Base-by-base conservation (phyloP, 2,888 invertebrate genomes). In the Nasonia oneida region DNA sequence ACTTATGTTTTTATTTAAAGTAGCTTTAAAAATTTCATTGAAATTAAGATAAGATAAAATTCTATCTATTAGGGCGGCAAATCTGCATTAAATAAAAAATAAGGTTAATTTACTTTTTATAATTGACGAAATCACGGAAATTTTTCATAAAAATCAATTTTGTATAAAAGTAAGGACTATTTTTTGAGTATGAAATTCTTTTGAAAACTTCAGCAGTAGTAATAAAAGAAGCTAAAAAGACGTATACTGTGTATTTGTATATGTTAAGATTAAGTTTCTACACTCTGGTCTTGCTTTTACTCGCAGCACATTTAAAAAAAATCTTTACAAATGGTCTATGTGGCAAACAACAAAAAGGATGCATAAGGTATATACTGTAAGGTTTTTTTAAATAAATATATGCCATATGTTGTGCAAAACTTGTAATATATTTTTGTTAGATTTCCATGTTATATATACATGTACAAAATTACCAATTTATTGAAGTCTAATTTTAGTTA, bases 1-100 rank as follows among this genome's bases (percentile, higher is more conserved):
- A 37, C 29, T 57, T 4, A 39, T 77, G n/a, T 39, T 74, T 74
- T 74, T 70, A 70, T n/a, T 70, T 74, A 33, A 42, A 42, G n/a
- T 33, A 67, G 23, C 33, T 14, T 14, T 29, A 67, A 67, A 67
- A 14, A 29, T 67, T 67, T 67, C 6, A 12, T 33, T 67, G 33
- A 67, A 67, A 12, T 8, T 67, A 33, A 67, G 33, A 67, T 67
- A n/a, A 67, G 4, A 67, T 61, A n/a, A 64, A 64, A 64, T 64
- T 64, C 10, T 14, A 29, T 64, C 10, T 15, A 29, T 67, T 29
- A 67, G 18, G 57, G 8, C 18, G 5, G 23, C 57, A 67, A 67
- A 14, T 67, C 14, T 29, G 29, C 23, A 18, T 10, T 53, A 53
- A 53, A 18, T 18, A 53, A 53, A 53, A 18, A 6, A n/a, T n/a